These are phyloP conservation scores for Pteropus rufus DNA, from an alignment of 2,797 vertebrate genomes.

Conservation along the genomic window DNA sequence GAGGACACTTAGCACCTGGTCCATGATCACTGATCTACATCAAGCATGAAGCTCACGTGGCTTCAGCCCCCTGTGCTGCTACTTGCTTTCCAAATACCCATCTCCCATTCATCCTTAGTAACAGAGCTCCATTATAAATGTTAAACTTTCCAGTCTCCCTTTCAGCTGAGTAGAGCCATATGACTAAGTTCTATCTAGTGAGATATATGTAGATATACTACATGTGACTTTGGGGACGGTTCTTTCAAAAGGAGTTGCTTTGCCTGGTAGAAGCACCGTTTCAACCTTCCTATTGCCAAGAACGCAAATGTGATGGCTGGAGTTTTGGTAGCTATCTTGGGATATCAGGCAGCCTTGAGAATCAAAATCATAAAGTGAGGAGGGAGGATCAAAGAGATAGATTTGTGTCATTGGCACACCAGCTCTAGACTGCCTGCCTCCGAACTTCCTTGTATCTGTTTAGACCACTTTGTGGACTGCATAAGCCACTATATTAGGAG, in stretches of 20 bases:
- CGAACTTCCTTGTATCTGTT: neutral
- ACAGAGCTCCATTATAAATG: neutral
- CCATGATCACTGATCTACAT: neutral
- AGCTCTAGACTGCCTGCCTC: neutral
- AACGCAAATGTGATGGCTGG: neutral
- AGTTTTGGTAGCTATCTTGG: neutral
- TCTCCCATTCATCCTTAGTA: neutral
- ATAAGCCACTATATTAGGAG: neutral
- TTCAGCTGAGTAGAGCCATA: neutral
- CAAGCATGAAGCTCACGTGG: neutral
- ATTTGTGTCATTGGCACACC: neutral
- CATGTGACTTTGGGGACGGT: neutral
- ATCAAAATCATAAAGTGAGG: neutral
- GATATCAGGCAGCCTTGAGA: neutral
- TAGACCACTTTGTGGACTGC: neutral
- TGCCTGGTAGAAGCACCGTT: neutral
- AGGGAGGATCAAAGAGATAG: neutral
- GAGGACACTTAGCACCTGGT: neutral
- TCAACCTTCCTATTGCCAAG: neutral
- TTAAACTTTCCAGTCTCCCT: neutral
- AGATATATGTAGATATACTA: neutral
- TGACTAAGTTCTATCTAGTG: neutral
- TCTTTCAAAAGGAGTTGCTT: conserved; percentile 1
- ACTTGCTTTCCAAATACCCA: neutral
- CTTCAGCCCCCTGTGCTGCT: neutral